Percentiles rank a stretch among this genome's conserved stretches.
phyloP scores from a whole-genome alignment of 2,888 invertebrate genomes.

The Dolichomitus sp. region DNA sequence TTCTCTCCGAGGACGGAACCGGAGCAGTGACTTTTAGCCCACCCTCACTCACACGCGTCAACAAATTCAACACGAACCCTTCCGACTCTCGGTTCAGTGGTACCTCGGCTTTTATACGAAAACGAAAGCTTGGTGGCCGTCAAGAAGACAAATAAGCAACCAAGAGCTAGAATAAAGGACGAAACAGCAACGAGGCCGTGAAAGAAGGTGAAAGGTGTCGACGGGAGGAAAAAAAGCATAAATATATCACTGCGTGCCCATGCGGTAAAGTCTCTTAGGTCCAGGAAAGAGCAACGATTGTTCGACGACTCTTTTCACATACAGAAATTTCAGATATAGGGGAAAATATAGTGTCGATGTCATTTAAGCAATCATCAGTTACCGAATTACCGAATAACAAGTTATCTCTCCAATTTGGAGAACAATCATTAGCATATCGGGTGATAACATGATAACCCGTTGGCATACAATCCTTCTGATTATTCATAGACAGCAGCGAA shows the following conservation, averaged over 20 bases:
- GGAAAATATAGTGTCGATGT: neutral
- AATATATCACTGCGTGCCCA: constrained; percentile 19
- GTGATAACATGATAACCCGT: no score
- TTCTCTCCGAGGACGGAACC: neutral
- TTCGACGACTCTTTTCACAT: neutral
- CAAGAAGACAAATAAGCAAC: constrained; percentile 17
- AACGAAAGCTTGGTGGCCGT: constrained; percentile 18
- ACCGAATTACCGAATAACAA: no score
- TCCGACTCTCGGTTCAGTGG: neutral
- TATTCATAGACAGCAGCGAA: no score
- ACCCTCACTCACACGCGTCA: neutral
- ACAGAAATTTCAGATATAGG: neutral
- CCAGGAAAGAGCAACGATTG: neutral
- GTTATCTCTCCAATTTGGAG: no score
- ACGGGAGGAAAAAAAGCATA: constrained; percentile 3
- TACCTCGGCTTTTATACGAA: neutral
- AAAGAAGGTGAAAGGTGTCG: constrained; percentile 2
- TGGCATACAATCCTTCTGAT: no score
- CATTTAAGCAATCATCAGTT: neutral
- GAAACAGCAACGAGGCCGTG: neutral
- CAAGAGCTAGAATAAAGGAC: constrained; percentile 15
- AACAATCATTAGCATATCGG: no score
- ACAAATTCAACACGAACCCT: neutral
- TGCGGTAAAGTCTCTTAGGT: constrained; percentile 4
- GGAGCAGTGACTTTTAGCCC: constrained; percentile 17